A percentile compares a stretch with the other conserved stretches of the same genome.
These are phyloP conservation scores for Calliphora vomitoria DNA, from an alignment of 2,888 invertebrate species.

Conservation along the genomic window DNA sequence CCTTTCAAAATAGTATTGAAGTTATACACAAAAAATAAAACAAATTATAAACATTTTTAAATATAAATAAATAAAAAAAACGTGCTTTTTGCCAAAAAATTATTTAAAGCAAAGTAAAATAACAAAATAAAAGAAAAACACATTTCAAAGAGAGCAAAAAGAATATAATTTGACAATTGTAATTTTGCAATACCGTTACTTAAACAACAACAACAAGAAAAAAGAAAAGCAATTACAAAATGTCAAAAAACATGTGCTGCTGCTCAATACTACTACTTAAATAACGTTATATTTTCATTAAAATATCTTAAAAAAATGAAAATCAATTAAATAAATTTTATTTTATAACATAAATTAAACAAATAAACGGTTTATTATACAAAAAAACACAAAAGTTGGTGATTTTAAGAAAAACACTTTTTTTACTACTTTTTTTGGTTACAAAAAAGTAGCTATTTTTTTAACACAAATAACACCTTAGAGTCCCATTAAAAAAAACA, in stretches of 20 bases:
- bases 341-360: neutral
- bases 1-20: slow-evolving; percentile 62
- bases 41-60: slow-evolving; percentile 39
- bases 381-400: slow-evolving; percentile 1
- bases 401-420: slow-evolving; percentile 41
- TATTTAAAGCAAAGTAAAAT: neutral
- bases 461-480: slow-evolving; percentile 13
- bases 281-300: slow-evolving; percentile 57
- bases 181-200: slow-evolving; percentile 75
- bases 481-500: neutral
- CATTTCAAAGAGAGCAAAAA: slow-evolving; percentile 49
- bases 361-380: slow-evolving; percentile 28
- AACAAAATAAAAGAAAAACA: slow-evolving; percentile 20
- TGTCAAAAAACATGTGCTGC: slow-evolving; percentile 75
- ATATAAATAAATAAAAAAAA: slow-evolving; percentile 44
- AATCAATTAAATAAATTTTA: neutral
- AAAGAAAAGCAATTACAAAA: slow-evolving; percentile 54
- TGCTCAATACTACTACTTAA: slow-evolving; percentile 43
- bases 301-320: slow-evolving; percentile 14
- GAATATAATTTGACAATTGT: slow-evolving; percentile 67
- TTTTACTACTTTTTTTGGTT: slow-evolving; percentile 73
- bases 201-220: slow-evolving; percentile 65
- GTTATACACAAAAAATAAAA: slow-evolving; percentile 7
- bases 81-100: slow-evolving; percentile 55
- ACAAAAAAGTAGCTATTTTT: slow-evolving; percentile 73